A percentile compares a stretch with the other conserved stretches of the same genome.
These are phyloP conservation scores for Pegea sp. DNA, from an alignment of 23 tunicate species.

Conservation along the genomic window DNA sequence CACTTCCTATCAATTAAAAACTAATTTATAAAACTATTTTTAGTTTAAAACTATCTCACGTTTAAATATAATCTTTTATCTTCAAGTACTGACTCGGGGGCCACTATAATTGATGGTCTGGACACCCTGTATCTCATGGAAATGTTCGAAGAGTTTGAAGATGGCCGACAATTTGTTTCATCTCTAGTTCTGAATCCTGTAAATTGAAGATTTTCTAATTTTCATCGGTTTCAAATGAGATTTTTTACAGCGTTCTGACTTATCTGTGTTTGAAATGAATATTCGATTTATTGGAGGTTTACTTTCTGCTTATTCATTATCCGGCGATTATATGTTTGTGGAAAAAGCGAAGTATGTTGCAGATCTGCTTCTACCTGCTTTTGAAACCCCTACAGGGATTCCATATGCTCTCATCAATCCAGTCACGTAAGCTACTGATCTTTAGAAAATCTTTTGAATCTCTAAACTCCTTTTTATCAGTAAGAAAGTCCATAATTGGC, in stretches of 20 bases:
- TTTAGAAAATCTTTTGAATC: not conserved
- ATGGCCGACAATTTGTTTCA: slow-evolving; percentile 50
- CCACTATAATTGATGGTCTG: slow-evolving; percentile 90
- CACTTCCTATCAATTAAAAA: too few species aligned
- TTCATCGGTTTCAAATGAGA: not conserved
- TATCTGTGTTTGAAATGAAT: slow-evolving; percentile 93
- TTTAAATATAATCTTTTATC: not conserved
- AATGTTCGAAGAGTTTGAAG: slow-evolving; percentile 65
- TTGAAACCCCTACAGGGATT: slow-evolving; percentile 69
- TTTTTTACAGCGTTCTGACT: slow-evolving; percentile 27
- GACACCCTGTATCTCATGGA: slow-evolving; percentile 98
- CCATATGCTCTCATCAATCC: slow-evolving; percentile 88
- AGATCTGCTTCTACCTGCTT: slow-evolving; percentile 65
- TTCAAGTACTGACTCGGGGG: slow-evolving; percentile 73
- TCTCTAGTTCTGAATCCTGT: slow-evolving; percentile 50
- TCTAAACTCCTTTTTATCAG: slow-evolving; percentile 1
- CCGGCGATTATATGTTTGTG: slow-evolving; percentile 38
- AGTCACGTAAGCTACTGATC: slow-evolving; percentile 7
- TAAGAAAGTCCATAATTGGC: slow-evolving; percentile 50
- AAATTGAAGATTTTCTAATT: not conserved
- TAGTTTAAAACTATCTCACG: too few species aligned
- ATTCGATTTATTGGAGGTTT: slow-evolving; percentile 95
- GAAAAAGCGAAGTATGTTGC: slow-evolving; percentile 63
- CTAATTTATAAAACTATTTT: too few species aligned
- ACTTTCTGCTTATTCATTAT: slow-evolving; percentile 54